Conservation (phyloP, 2,113 vertebrate species). For the Hemibagrus wyckioides region DNA sequence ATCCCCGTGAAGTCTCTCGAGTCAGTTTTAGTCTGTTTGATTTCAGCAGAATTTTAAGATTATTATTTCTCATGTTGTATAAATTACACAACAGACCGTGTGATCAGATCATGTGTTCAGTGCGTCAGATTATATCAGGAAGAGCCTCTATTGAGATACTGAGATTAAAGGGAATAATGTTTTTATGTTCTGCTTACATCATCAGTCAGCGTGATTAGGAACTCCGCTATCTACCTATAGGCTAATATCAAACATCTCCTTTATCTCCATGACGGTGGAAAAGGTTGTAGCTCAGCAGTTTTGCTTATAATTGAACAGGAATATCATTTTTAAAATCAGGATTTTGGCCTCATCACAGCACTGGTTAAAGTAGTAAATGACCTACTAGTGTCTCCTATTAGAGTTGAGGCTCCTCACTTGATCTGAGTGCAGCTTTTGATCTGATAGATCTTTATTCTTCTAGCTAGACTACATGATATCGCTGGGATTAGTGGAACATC, state of each 20-base stretch:
- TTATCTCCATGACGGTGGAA: not conserved
- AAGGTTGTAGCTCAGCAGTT: not conserved
- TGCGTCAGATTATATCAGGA: not conserved
- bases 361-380: slow-evolving; percentile 12
- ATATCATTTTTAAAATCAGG: not conserved
- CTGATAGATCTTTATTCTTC: not conserved
- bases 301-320: not conserved
- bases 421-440: not conserved
- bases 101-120: not conserved
- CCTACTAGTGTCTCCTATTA: not conserved
- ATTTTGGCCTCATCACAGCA: not conserved
- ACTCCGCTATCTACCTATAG: not conserved
- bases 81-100: not conserved
- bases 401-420: not conserved
- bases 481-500: not conserved
- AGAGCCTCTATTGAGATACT: not conserved
- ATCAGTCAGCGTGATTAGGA: not conserved
- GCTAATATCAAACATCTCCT: not conserved
- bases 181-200: not conserved
- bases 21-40: not conserved
- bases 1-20: not conserved
- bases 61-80: not conserved
- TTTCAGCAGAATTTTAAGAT: not conserved
- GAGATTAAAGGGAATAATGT: not conserved
- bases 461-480: not conserved